Base-by-base conservation (phyloP, 2,797 vertebrate genomes). In the Acestrorhynchus altus region DNA sequence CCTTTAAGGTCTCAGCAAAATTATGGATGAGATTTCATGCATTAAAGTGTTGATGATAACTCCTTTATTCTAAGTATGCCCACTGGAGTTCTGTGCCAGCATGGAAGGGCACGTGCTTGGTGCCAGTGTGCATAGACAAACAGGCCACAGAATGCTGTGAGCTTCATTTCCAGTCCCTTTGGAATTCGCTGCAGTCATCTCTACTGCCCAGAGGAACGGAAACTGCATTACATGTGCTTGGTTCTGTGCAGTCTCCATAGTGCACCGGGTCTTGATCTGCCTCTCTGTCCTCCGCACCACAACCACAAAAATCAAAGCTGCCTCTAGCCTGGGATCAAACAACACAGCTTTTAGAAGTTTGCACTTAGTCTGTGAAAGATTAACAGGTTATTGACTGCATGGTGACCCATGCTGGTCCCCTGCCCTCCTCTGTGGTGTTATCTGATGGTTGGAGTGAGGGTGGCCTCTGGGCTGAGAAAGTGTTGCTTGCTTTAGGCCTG, bases 351-450 rank as follows among this genome's bases (percentile, higher is more conserved):
- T 88, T 63, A 83, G 81, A 71, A 76, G 73, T 77, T 82, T 77
- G 81, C 26, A 69, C 74, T 84, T 82, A 71, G 82, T 80, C 80
- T 78, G 85, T 86, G 79, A 87, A 86, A 85, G 69, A 86, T 87
- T 84, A 86, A 87, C 81, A 84, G 69, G 72, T 77, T 89, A 83
- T 87, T 85, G 85, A 89, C 87, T 79, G 74, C 64, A 77, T 77
- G 74, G 74, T 66, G 83, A 88, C 83, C 84, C 77, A 42, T 61
- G 68, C 80, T 16, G 63, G 70, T 83, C 83, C 60, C 72, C 74
- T 79, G 78, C 73, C 78, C 71, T 81, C 46, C 68, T 80, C 70
- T 24, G 56, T 78, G 42, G 81, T 69, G 79, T 86, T 84, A 84
- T 86, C 85, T 84, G 85, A 84, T 81, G 79, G 51, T 75, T 71